phyloP scores from a whole-genome alignment of 92 coral and sea anemone species.

The Actinostola sp. region DNA sequence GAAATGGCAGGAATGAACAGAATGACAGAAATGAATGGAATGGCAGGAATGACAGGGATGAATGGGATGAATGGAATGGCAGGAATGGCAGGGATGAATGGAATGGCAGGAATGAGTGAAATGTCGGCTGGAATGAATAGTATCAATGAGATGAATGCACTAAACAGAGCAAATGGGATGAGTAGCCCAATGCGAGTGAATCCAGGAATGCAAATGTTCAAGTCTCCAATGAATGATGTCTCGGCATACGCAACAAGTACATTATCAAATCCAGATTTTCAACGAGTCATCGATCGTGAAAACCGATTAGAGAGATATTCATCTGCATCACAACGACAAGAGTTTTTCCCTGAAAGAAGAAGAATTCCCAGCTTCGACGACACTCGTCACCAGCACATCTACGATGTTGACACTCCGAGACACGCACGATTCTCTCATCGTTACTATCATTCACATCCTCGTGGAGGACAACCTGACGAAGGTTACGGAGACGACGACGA shows the following conservation, averaged over 20 bases:
- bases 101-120: constrained; percentile 1
- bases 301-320: background rate
- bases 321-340: background rate
- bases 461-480: background rate
- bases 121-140: constrained; percentile 1
- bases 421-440: background rate
- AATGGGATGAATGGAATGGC: background rate
- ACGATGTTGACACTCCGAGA: background rate
- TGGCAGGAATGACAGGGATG: background rate
- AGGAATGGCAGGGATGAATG: constrained; percentile 7
- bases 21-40: constrained; percentile 6
- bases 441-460: background rate
- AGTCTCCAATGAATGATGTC: background rate
- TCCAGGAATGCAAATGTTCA: background rate
- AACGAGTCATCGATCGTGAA: background rate
- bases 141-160: background rate
- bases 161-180: background rate
- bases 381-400: background rate
- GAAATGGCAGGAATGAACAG: constrained; percentile 2
- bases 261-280: background rate
- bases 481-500: background rate
- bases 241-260: background rate
- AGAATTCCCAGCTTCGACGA: background rate
- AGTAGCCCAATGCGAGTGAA: background rate
- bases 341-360: background rate